Evolutionary conservation across 1,140 invertebrate genomes (phyloP).

Genomic region (Brachionus rotundiformis): DNA sequence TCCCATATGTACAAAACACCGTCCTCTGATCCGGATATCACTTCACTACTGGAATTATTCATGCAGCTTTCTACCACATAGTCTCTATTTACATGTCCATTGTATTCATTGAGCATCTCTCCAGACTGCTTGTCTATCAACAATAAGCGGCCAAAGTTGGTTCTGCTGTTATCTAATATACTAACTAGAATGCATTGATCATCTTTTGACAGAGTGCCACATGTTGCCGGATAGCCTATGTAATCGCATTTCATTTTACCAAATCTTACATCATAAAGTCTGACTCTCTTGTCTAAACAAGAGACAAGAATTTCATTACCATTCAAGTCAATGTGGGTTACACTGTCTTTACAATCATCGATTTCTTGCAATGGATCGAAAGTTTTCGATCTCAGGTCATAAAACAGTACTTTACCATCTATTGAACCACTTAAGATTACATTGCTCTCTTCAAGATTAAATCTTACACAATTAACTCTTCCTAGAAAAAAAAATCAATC

Average conservation of each 20-base stretch:
- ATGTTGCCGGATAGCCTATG: slow-evolving; percentile 70
- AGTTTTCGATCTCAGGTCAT: slow-evolving; percentile 77
- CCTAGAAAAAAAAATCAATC: slow-evolving; percentile 61
- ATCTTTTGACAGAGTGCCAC: slow-evolving; percentile 63
- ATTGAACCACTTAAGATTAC: slow-evolving; percentile 84
- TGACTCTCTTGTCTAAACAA: slow-evolving; percentile 82
- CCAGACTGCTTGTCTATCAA: slow-evolving; percentile 86
- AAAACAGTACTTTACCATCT: slow-evolving; percentile 83
- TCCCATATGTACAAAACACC: slow-evolving; percentile 85
- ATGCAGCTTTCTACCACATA: slow-evolving; percentile 83
- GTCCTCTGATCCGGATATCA: slow-evolving; percentile 83
- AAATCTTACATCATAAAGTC: slow-evolving; percentile 84
- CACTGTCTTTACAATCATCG: slow-evolving; percentile 87
- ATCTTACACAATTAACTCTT: slow-evolving; percentile 80
- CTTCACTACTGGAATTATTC: slow-evolving; percentile 76
- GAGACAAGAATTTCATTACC: slow-evolving; percentile 86
- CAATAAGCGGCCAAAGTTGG: slow-evolving; percentile 65
- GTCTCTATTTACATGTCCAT: slow-evolving; percentile 76
- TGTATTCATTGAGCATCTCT: slow-evolving; percentile 77
- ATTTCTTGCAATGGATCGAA: slow-evolving; percentile 75
- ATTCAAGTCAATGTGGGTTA: slow-evolving; percentile 80
- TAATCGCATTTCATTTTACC: slow-evolving; percentile 81
- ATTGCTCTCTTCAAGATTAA: slow-evolving; percentile 85
- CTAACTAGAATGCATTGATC: slow-evolving; percentile 82
- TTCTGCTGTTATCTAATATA: slow-evolving; percentile 73